These are phyloP conservation scores for Hypolimnas misippus DNA, from an alignment of 2,888 invertebrate genomes.

Conservation along the genomic window DNA sequence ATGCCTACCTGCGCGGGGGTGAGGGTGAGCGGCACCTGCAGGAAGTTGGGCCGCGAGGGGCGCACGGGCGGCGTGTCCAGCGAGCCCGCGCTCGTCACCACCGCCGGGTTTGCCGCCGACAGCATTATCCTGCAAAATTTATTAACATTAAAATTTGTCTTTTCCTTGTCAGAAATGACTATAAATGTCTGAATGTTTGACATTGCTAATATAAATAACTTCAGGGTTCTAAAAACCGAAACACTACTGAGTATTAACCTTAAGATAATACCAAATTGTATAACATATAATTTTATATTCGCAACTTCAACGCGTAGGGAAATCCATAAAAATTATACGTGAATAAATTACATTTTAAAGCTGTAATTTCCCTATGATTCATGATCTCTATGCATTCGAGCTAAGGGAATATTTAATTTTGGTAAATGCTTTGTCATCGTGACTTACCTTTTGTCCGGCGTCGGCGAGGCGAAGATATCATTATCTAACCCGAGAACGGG, in stretches of 20 bases:
- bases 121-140: slow-evolving; percentile 74
- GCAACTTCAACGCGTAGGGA: neutral
- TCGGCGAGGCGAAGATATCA: slow-evolving; percentile 76
- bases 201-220: too few species aligned
- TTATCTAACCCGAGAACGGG: slow-evolving; percentile 69
- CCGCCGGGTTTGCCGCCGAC: slow-evolving; percentile 77
- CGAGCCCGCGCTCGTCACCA: slow-evolving; percentile 59
- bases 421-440: slow-evolving; percentile 24
- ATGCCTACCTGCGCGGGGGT: slow-evolving; percentile 75
- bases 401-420: neutral
- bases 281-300: neutral
- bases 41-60: slow-evolving; percentile 89
- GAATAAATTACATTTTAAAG: neutral
- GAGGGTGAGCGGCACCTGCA: slow-evolving; percentile 86
- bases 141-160: neutral
- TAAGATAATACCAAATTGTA: too few species aligned
- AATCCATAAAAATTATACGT: neutral
- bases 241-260: neutral
- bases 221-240: neutral
- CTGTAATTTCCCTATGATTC: slow-evolving; percentile 18
- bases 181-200: too few species aligned
- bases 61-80: slow-evolving; percentile 74
- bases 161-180: too few species aligned
- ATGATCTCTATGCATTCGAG: neutral
- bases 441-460: slow-evolving; percentile 74